Conservation (phyloP, 2,797 vertebrate species). For the Glyptemys insculpta region DNA sequence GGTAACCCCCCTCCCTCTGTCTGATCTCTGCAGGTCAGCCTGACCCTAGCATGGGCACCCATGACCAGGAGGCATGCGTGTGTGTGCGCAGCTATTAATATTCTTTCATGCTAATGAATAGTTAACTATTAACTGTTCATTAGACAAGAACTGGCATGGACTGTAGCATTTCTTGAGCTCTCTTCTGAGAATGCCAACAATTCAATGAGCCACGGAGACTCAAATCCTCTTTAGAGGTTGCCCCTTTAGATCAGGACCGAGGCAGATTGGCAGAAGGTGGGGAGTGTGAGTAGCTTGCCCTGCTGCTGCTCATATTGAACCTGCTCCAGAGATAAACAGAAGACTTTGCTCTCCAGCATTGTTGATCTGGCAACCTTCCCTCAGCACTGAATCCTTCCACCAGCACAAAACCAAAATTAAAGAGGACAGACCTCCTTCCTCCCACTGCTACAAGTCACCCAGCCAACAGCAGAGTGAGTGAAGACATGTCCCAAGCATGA, state of each 20-base stretch:
- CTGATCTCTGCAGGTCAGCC: conserved; percentile 53
- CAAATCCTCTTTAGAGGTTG: neutral
- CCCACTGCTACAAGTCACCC: neutral
- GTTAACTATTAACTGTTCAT: conserved; percentile 69
- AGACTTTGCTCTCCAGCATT: neutral
- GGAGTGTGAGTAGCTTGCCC: neutral
- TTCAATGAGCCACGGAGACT: neutral
- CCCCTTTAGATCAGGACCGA: neutral
- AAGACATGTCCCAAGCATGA: neutral
- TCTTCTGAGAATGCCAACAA: neutral
- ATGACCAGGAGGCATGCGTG: neutral
- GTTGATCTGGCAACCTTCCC: neutral
- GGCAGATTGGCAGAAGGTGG: neutral
- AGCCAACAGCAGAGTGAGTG: neutral
- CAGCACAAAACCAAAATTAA: neutral
- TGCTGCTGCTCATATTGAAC: neutral
- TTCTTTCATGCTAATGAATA: too few relatives aligned
- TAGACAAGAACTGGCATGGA: neutral
- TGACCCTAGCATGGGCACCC: conserved; percentile 38
- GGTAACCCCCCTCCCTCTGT: conserved; percentile 20
- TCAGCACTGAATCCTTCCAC: neutral
- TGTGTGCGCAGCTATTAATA: conserved; percentile 39
- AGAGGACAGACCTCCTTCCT: accelerated
- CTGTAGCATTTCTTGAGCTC: neutral
- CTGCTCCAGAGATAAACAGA: neutral